Evolutionary conservation across 2,888 invertebrate genomes (phyloP).

Genomic region (Limnephilus marmoratus): DNA sequence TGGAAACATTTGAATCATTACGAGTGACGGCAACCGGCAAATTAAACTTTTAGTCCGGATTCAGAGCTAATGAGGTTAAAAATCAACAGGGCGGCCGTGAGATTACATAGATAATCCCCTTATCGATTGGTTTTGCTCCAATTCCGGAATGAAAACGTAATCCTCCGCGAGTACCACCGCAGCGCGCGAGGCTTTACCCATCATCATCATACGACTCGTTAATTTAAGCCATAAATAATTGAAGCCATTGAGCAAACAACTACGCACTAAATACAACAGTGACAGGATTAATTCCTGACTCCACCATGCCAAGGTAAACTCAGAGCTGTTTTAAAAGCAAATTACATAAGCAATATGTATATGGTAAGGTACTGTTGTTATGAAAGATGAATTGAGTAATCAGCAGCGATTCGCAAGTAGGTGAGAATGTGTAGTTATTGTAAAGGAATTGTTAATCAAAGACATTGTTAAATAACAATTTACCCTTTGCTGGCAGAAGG

Average conservation of each 20-base stretch:
- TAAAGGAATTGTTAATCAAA: slow-evolving; percentile 43
- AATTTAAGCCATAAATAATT: slow-evolving; percentile 46
- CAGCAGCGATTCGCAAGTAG: slow-evolving; percentile 17
- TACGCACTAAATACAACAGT: slow-evolving; percentile 22
- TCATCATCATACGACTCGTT: slow-evolving; percentile 41
- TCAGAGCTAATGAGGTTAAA: slow-evolving; percentile 36
- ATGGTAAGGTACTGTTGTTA: slow-evolving; percentile 28
- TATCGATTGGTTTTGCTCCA: slow-evolving; percentile 44
- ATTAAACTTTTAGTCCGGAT: slow-evolving; percentile 16
- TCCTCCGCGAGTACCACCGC: not conserved
- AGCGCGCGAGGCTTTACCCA: not conserved
- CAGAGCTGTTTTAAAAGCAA: slow-evolving; percentile 27
- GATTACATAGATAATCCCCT: slow-evolving; percentile 40
- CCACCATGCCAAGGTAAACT: not conserved
- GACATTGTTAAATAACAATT: slow-evolving; percentile 48
- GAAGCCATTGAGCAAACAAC: slow-evolving; percentile 39
- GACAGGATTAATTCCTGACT: slow-evolving; percentile 6
- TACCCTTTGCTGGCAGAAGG: slow-evolving; percentile 26
- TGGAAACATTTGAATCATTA: not conserved
- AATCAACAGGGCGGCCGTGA: slow-evolving; percentile 39
- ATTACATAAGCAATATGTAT: not conserved
- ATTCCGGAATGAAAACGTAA: slow-evolving; percentile 43
- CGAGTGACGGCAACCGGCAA: not conserved
- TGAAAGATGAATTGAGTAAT: slow-evolving; percentile 48
- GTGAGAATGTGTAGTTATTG: not conserved